Conservation (phyloP, 2,113 vertebrate genomes). For the Leptosomus discolor region DNA sequence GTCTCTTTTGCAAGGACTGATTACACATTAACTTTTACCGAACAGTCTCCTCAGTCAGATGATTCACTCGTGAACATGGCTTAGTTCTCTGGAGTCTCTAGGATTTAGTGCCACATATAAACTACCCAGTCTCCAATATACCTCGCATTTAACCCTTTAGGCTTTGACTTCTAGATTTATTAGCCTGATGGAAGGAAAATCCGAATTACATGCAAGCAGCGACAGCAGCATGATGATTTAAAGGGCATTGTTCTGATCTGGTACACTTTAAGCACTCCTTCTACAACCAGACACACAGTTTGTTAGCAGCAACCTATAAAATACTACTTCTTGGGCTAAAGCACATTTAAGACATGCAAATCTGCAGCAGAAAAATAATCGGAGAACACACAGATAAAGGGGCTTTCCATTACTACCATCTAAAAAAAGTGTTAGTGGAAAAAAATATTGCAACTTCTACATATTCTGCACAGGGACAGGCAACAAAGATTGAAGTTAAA, state of each 20-base stretch:
- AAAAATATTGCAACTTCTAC: neutral
- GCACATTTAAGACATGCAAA: neutral
- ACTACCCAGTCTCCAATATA: neutral
- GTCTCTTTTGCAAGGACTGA: neutral
- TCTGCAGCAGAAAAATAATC: neutral
- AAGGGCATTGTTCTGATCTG: neutral
- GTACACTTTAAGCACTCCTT: neutral
- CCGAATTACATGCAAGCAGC: neutral
- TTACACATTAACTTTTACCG: neutral
- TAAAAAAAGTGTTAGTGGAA: neutral
- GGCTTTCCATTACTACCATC: neutral
- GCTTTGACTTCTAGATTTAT: neutral
- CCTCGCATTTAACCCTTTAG: neutral
- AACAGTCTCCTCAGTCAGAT: neutral
- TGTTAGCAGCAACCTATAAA: neutral
- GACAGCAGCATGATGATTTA: neutral
- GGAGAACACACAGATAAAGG: neutral
- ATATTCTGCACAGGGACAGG: neutral
- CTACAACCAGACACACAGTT: neutral
- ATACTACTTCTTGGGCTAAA: neutral
- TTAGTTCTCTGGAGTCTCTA: neutral
- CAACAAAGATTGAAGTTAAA: neutral
- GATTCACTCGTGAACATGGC: neutral
- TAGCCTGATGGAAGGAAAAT: neutral
- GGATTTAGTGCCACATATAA: neutral